Base-by-base conservation (phyloP, 2,888 invertebrate species). In the Agrilus mali region DNA sequence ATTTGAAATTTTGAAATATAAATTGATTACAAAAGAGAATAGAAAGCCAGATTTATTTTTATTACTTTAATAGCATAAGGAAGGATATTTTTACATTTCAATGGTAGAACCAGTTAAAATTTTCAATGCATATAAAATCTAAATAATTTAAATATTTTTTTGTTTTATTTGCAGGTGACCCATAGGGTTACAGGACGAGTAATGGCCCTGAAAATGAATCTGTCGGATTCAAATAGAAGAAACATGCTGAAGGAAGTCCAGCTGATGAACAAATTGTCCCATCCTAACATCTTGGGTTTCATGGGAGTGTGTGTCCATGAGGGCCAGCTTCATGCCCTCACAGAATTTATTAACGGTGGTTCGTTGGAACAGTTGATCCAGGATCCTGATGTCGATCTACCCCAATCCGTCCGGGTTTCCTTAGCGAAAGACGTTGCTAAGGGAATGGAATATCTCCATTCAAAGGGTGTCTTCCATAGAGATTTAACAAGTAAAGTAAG, bases 171-270 rank as follows among this genome's bases (percentile, higher is more conserved):
- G 36, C 74, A 90, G 89, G 94, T 93, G 65, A 90, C 88, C 52
- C 94, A 95, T 72, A 83, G 85, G 66, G 82, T 85, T 55, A 90
- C 92, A 43, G 87, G 87, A 57, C 82, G 92, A 66, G 88, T 93
- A 63, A 95, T 95, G 94, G 95, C 94, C 67, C 80, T 95, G 61
- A 95, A 95, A 72, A 92, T 89, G 87, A 90, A 95, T 74, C 83
- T 90, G 69, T 82, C 89, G 64, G 79, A 87, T 50, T 89, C 92
- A 57, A 94, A 95, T 73, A 78, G 94, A 60, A 88, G 89, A 56
- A 93, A 90, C 72, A 95, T 95, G 86, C 77, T 95, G 59, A 87
- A 93, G 62, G 95, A 95, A 73, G 94, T 94, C 53, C 93, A 95
- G 72, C 80, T 95, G 58, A 90, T 95, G 85, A 95, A 95, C 72